Conservation (phyloP, 2,113 vertebrate species). For the Callospermophilus lateralis region DNA sequence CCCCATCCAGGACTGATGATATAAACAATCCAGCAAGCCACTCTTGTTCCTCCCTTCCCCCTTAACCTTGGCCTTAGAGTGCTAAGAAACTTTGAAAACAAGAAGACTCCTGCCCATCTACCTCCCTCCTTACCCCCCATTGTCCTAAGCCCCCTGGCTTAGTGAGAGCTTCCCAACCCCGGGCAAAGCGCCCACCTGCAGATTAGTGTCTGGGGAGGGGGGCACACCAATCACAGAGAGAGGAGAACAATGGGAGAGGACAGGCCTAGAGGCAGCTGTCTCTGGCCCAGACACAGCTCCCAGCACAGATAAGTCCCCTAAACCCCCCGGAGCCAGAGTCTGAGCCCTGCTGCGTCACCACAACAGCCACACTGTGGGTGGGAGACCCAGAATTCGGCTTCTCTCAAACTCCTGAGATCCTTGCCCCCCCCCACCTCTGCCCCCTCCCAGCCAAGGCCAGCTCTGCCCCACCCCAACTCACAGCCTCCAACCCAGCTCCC, state of each 20-base stretch:
- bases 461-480: constrained; percentile 22
- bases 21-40: neutral
- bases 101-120: constrained; percentile 3
- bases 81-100: constrained; percentile 13
- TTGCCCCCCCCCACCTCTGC: neutral
- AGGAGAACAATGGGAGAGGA: constrained; percentile 68
- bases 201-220: constrained; percentile 74
- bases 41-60: neutral
- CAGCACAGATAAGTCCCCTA: constrained; percentile 83
- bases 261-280: constrained; percentile 56
- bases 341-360: constrained; percentile 82
- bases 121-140: constrained; percentile 56
- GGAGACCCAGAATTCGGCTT: constrained; percentile 74
- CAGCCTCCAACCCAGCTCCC: neutral
- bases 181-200: constrained; percentile 78
- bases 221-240: constrained; percentile 15
- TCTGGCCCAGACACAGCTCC: constrained; percentile 80
- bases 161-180: constrained; percentile 68
- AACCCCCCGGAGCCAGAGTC: constrained; percentile 84
- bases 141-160: constrained; percentile 81
- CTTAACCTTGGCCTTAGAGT: constrained; percentile 43
- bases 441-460: neutral
- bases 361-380: constrained; percentile 80
- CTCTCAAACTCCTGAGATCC: constrained; percentile 77
- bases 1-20: neutral